phyloP scores from a whole-genome alignment of 2,797 vertebrate species.

The Heterohyrax brucei region DNA sequence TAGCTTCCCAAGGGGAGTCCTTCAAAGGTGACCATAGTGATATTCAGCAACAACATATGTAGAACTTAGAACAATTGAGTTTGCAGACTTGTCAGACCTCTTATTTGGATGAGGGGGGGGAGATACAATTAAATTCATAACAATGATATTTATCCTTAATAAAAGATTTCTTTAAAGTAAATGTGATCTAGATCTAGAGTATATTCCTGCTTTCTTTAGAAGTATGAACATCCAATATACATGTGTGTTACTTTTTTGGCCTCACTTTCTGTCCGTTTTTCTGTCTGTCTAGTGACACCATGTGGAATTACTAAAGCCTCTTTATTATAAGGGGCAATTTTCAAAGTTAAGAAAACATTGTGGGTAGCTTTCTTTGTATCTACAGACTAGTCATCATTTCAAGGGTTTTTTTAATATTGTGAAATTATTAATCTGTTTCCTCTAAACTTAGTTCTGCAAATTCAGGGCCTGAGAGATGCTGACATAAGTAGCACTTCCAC shows the following conservation, averaged over 20 bases:
- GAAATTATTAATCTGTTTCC: neutral
- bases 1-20: too few species aligned
- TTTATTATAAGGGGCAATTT: neutral
- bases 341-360: neutral
- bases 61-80: too few species aligned
- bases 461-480: neutral
- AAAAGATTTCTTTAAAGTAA: neutral
- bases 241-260: neutral
- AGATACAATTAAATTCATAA: neutral
- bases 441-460: neutral
- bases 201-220: slow-evolving; percentile 9
- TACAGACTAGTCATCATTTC: neutral
- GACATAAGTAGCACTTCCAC: neutral
- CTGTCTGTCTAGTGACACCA: too few species aligned
- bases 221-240: neutral
- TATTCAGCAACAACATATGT: too few species aligned
- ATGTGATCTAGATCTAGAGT: neutral
- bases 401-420: slow-evolving; percentile 12
- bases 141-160: neutral
- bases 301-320: neutral
- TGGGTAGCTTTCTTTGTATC: neutral
- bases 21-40: too few species aligned
- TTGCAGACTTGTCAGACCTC: too few species aligned
- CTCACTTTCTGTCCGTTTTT: neutral
- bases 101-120: neutral